These are phyloP conservation scores for Unio delphinus DNA, from an alignment of 2,888 invertebrate genomes.

Conservation along the genomic window DNA sequence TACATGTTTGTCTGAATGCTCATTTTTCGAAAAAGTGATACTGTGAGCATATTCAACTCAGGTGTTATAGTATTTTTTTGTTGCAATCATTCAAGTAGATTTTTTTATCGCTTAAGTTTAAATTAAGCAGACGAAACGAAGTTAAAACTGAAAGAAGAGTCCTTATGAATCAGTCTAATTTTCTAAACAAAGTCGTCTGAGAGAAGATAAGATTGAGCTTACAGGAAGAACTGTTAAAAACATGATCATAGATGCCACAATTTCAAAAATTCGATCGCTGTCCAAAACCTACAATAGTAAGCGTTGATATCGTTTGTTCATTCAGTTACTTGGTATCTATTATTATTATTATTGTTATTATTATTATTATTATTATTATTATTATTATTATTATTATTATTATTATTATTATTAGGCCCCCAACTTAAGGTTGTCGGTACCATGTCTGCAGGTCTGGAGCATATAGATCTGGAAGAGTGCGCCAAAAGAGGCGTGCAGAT, in stretches of 20 bases:
- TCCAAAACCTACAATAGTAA: background rate
- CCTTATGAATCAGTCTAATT: too few species aligned
- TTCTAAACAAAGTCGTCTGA: too few species aligned
- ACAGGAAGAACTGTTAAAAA: too few species aligned
- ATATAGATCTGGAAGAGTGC: constrained; percentile 85
- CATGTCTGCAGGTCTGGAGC: constrained; percentile 92
- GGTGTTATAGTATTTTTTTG: too few species aligned
- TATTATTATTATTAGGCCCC: constrained; percentile 73
- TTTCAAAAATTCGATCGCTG: background rate
- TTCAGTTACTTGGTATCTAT: background rate
- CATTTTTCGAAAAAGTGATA: too few species aligned
- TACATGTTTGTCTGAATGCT: too few species aligned
- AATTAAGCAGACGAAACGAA: too few species aligned
- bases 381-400: background rate
- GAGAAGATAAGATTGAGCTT: too few species aligned
- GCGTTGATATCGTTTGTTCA: background rate
- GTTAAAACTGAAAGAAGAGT: too few species aligned
- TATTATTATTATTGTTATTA: background rate
- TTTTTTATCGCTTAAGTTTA: too few species aligned
- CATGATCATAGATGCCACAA: background rate
- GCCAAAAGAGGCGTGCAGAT: constrained; percentile 81
- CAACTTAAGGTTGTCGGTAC: constrained; percentile 87
- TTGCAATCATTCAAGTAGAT: too few species aligned
- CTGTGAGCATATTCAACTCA: too few species aligned
- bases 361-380: constrained; percentile 9